Evolutionary conservation across 2,113 vertebrate species (phyloP), one percentile per base, ranked within the genome.

Genomic region (Lagopus leucura): DNA sequence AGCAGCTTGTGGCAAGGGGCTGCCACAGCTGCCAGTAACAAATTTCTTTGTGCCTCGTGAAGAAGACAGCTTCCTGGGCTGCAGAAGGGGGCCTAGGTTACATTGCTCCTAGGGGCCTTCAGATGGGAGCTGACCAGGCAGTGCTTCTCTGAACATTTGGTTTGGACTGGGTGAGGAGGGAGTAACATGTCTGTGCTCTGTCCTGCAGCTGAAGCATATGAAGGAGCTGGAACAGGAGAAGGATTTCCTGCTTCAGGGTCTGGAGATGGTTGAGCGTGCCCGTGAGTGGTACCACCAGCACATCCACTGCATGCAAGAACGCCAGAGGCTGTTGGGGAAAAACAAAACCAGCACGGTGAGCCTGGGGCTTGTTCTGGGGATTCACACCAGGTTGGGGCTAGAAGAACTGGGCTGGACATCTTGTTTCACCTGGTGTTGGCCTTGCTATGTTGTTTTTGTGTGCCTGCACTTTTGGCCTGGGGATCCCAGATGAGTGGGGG

Each of bases 211-310:
- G 95, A 98, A 99, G 97, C 98, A 98, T 97, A 98, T 99, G 99
- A 98, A 98, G 95, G 99, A 99, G 94, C 97, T 99, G 97, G 99
- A 99, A 95, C 98, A 98, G 96, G 99, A 99, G 97, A 98, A 99
- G 94, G 99, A 99, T 90, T 98, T 98, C 20, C 96, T 99, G 84
- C 97, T 99, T 52, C 98, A 98, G 18, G 99, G 99, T 2, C 97
- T 99, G 97, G 99, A 99, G 66, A 97, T 99, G 97, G 97, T 99
- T 93, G 99, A 99, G 1, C 97, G 88, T 1, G 98, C 98, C 58
- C 97, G 98, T 2, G 98, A 99, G 15, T 99, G 99, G 99, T 99
- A 98, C 97, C 98, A 98, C 92, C 98, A 97, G 74, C 99, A 99
- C 90, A 98, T 99, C 96, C 98, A 98, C 84, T 97, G 96, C 14